Percentiles rank a stretch among this genome's conserved stretches.
These are phyloP conservation scores for Pachyrhynchus sulphureomaculatus DNA, from an alignment of 1,140 invertebrate species.

Conservation along the genomic window DNA sequence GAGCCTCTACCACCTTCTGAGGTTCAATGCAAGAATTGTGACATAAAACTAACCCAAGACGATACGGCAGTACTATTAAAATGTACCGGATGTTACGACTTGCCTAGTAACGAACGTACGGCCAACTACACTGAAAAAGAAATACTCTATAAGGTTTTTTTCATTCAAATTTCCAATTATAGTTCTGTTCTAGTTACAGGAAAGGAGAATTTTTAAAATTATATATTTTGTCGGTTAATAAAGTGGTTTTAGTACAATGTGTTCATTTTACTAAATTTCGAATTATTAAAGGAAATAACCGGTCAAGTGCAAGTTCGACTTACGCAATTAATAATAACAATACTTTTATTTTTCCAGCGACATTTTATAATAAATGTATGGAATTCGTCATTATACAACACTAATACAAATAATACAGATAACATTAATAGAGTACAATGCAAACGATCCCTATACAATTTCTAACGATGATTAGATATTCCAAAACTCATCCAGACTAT, in stretches of 20 bases:
- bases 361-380: too few relatives aligned
- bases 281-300: too few relatives aligned
- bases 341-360: too few relatives aligned
- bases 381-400: too few relatives aligned
- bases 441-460: too few relatives aligned
- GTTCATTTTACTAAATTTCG: background rate
- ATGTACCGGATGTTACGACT: constrained; percentile 1
- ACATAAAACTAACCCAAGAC: constrained; percentile 9
- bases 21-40: background rate
- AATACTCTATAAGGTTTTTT: constrained; percentile 1
- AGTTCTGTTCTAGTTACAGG: background rate
- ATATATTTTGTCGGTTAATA: background rate
- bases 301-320: too few relatives aligned
- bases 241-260: background rate
- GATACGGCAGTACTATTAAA: constrained; percentile 11
- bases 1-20: background rate
- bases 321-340: too few relatives aligned
- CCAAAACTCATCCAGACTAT: too few relatives aligned
- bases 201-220: background rate
- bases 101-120: background rate
- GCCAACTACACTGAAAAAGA: background rate
- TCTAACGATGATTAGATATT: too few relatives aligned
- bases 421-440: too few relatives aligned
- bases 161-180: constrained; percentile 13
- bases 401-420: too few relatives aligned